Conservation (phyloP, 2,113 vertebrate species). For the Bos javanicus region DNA sequence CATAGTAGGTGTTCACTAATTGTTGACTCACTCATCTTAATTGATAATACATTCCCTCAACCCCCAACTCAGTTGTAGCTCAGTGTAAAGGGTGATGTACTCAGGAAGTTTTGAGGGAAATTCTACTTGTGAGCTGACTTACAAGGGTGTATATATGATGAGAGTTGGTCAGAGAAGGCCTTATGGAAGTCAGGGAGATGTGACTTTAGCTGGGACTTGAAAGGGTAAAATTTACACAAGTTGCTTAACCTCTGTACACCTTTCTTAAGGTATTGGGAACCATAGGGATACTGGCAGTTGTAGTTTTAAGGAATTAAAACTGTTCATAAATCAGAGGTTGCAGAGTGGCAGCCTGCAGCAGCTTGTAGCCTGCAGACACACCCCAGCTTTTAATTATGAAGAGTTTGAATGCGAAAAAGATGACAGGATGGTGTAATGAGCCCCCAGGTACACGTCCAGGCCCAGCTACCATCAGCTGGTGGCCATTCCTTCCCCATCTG, state of each 20-base stretch:
- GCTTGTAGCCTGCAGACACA: background rate
- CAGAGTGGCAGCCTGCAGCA: background rate
- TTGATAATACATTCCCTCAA: background rate
- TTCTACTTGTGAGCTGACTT: background rate
- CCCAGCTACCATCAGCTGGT: background rate
- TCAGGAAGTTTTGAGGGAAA: background rate
- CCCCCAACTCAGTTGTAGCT: background rate
- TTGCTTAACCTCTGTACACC: background rate
- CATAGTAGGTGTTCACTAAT: background rate
- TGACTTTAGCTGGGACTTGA: background rate
- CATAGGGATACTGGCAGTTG: background rate
- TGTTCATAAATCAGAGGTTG: conserved; percentile 2
- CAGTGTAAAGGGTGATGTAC: background rate
- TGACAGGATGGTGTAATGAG: background rate
- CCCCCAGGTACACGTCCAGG: background rate
- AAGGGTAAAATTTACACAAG: background rate
- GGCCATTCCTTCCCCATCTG: background rate
- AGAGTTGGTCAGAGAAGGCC: background rate
- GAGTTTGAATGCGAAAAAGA: background rate
- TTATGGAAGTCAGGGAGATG: background rate
- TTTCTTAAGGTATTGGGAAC: background rate
- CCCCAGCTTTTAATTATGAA: background rate
- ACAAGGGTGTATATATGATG: background rate
- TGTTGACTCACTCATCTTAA: background rate
- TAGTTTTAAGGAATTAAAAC: conserved; percentile 24